Evolutionary conservation across 2,888 invertebrate genomes (phyloP).

Genomic region (Drosophila lacicola): DNA sequence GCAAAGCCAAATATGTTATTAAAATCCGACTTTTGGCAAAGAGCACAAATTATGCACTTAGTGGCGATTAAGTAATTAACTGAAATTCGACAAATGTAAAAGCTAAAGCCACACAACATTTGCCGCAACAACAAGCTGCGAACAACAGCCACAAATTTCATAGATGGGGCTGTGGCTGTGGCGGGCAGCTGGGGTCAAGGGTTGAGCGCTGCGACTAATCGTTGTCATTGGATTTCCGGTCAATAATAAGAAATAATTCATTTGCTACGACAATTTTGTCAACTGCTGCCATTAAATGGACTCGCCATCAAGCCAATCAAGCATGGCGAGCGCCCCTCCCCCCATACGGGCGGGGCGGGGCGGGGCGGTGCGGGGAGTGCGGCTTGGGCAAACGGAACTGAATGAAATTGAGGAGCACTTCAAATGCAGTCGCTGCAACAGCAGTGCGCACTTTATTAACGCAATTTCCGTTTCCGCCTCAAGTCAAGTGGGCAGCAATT

Average conservation of each 20-base stretch:
- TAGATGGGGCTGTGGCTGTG: not conserved
- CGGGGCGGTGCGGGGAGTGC: too few relatives aligned
- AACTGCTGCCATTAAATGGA: conserved; percentile 6
- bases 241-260: conserved; percentile 55
- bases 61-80: conserved; percentile 45
- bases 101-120: conserved; percentile 23
- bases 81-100: conserved; percentile 20
- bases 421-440: conserved; percentile 30
- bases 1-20: too few relatives aligned
- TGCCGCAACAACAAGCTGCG: conserved; percentile 32
- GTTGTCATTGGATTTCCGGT: conserved; percentile 38
- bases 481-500: conserved; percentile 11
- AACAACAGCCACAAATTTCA: conserved; percentile 20
- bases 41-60: conserved; percentile 1
- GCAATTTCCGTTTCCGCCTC: conserved; percentile 54
- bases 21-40: not conserved
- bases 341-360: not conserved
- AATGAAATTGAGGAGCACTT: conserved; percentile 38
- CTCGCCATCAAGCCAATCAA: conserved; percentile 32
- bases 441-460: conserved; percentile 54
- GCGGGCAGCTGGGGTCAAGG: not conserved
- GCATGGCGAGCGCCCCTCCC: not conserved
- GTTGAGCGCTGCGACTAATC: not conserved
- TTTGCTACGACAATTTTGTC: conserved; percentile 42
- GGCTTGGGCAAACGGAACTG: conserved; percentile 18